Base-by-base conservation (phyloP, 2,113 vertebrate genomes). In the Bubo bubo region DNA sequence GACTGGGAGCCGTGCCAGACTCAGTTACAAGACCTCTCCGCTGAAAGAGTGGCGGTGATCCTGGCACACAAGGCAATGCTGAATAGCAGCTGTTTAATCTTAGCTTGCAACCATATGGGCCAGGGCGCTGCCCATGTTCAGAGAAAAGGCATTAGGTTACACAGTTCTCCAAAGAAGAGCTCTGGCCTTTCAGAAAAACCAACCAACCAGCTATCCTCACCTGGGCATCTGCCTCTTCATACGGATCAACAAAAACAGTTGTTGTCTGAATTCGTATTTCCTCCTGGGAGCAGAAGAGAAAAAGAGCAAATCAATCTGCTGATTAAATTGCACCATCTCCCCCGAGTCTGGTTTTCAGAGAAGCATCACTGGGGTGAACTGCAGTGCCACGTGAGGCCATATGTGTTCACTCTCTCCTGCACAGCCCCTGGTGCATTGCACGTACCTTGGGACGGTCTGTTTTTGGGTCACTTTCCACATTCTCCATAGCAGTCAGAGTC, bases 201-300 rank as follows among this genome's bases (percentile, higher is more conserved):
- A 53, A 7, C 22, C 68, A 79, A 30, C 15, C 39, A 67, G 26
- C 43, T 3, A 7, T 41, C 28, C 94, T 97, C 97, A 99, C 99
- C 99, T 99, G 98, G 49, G 98, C 98, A 26, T 99, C 99, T 0
- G 99, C 99, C 94, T 99, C 99, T 70, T 99, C 99, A 6, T 99
- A 99, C 0, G 99, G 99, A 91, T 99, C 99, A 95, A 99, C 99
- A 18, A 99, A 99, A 97, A 99, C 99, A 0, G 98, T 98, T 6
- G 99, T 97, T 28, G 96, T 98, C 28, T 99, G 79, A 22, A 99
- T 97, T 88, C 98, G 98, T 86, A 99, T 98, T 94, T 99, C 99
- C 35, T 99, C 99, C 99, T 99, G 89, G 64, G 56, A 95, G 79
- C 41, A 72, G 63, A 49, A 83, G 10, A 86, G 30, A 67, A 92